Evolutionary conservation across 2,888 invertebrate genomes (phyloP), one percentile per base, ranked within the genome.

Genomic region (Ophraella communa): DNA sequence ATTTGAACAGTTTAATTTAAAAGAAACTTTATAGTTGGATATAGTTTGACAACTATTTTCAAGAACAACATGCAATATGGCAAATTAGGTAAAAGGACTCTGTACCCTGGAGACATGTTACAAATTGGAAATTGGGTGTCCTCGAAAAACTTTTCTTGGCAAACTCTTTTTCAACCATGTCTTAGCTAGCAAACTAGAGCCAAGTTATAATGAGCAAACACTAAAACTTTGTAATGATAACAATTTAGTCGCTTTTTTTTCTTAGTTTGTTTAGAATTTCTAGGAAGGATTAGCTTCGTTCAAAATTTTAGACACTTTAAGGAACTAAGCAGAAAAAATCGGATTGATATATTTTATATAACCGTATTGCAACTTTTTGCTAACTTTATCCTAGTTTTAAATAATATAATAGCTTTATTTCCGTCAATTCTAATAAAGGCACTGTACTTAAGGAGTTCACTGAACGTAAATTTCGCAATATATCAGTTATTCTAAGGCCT

Each of bases 121-220:
- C 24, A 51, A 51, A 51, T 51, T 51, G 14, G 27, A 51, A 51
- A 51, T 51, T 51, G 14, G 27, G 27, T 24, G 4, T n/a, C 10
- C 49, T 49, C 24, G 49, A 49, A 14, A 14, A 49, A 24, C 21
- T 42, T 54, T 54, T 14, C 42, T 18, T 21, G 23, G n/a, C 44
- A 53, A 52, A 60, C 51, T 52, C 52, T 60, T 42, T 35, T 52
- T 24, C 47, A 20, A 60, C 27, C 45, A 53, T 60, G 60, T 60
- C 44, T 60, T 60, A 60, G 53, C 60, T 53, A 53, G 60, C 60
- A 52, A 53, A 52, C 60, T 60, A 42, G 59, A 59, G n/a, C 52
- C 27, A 59, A 59, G 42, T 59, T 59, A 52, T 60, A 60, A 60
- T 60, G 60, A 60, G 52, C 52, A 53, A 60, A 60, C 44, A 60